phyloP scores from a whole-genome alignment of 37 sponge, comb jelly and placozoan genomes.

The Crambe crambe region DNA sequence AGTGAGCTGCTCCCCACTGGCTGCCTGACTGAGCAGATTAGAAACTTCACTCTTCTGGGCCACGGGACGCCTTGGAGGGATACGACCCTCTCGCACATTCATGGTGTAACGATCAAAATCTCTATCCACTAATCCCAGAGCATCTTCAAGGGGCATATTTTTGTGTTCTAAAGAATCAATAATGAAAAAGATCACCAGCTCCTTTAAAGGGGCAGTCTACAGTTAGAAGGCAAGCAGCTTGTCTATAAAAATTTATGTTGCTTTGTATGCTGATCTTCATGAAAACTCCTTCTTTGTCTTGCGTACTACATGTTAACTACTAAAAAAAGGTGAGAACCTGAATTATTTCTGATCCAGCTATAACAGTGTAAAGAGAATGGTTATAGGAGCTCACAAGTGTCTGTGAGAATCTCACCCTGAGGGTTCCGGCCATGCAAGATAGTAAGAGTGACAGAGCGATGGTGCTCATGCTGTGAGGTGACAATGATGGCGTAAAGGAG shows the following conservation, averaged over 20 bases:
- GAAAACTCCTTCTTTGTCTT: no score
- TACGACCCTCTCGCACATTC: slow-evolving; percentile 37
- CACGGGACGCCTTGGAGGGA: slow-evolving; percentile 15
- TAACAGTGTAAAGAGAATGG: no score
- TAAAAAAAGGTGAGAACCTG: no score
- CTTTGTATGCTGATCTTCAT: no score
- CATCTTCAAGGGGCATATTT: slow-evolving; percentile 88
- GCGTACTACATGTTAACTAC: no score
- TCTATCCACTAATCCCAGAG: slow-evolving; percentile 66
- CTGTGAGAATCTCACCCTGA: slow-evolving; percentile 75
- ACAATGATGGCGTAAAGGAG: slow-evolving; percentile 78
- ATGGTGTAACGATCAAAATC: slow-evolving; percentile 57
- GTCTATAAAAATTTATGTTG: no score
- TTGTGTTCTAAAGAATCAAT: slow-evolving; percentile 66
- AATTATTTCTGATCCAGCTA: no score
- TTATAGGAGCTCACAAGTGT: no score
- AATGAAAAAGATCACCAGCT: not conserved
- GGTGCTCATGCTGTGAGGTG: slow-evolving; percentile 76
- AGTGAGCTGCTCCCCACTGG: slow-evolving; percentile 39
- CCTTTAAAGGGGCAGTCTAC: no score
- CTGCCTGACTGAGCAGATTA: slow-evolving; percentile 37
- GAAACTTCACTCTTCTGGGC: slow-evolving; percentile 10
- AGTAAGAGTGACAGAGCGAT: slow-evolving; percentile 80
- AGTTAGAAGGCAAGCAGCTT: no score
- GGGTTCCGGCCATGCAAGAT: slow-evolving; percentile 80